Base-by-base conservation (phyloP, 2,113 vertebrate species). In the Rhodinocichla rosea region DNA sequence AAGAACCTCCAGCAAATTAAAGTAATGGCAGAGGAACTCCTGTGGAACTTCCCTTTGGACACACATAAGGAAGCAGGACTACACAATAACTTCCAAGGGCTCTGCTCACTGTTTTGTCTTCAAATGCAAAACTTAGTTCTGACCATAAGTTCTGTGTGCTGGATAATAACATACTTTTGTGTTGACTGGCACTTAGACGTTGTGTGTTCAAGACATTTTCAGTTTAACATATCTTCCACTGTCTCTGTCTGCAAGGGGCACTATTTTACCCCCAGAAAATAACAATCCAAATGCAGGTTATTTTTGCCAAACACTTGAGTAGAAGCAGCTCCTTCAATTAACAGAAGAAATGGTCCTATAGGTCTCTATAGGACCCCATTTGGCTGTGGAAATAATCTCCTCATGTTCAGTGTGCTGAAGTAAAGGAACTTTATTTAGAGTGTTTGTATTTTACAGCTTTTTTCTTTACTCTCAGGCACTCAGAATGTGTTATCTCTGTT, bases 401-500 rank as follows among this genome's bases (percentile, higher is more conserved):
- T 40, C 3, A 45, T 70, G 8, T 65, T 83, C 42, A 59, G 35
- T 33, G 27, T 32, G 39, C 39, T 84, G 18, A 70, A 39, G 37
- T 59, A 65, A 69, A 79, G 40, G 42, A 87, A 80, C 20, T 30
- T 33, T 9, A 32, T 73, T 63, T 17, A 23, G 59, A 62, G 15
- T 32, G 23, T 60, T 87, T 79, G 24, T 44, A 60, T 80, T 80
- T 87, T 83, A 63, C 22, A 71, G 30, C 22, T 55, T 71, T 71
- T 40, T 71, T 55, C 50, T 71, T 30, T 80, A 9, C 30, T 67
- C 14, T 69, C 27, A 63, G 39, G 16, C 30, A 59, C 2, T 2
- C 1, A 0, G 70, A 65, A 20, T 59, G 15, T 0, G 0, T 83
- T 70, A 42, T 52, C 52, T 67, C 45, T 18, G 28, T 47, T 91